Base-by-base conservation (phyloP, 2,113 vertebrate species). In the Syngnathus scovelli region DNA sequence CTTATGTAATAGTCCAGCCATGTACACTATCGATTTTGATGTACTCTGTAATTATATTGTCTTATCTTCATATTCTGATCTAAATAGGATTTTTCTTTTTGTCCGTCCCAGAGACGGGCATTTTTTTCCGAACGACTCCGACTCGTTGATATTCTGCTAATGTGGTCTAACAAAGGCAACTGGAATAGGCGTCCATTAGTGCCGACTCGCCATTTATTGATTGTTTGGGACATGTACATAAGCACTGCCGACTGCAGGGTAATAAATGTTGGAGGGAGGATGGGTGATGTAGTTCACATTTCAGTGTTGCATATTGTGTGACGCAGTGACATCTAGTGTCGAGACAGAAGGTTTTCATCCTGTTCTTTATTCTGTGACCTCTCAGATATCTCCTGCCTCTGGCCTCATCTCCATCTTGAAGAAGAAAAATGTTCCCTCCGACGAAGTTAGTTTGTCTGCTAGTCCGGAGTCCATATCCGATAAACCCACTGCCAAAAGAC, bases 391-490 rank as follows among this genome's bases (percentile, higher is more conserved):
- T 49, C 95, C 94, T 49, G 87, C 92, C 0, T 91, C 93, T 77
- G 95, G 95, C 2, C 78, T 98, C 68, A 93, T 98, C 51, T 99
- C 97, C 54, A 99, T 99, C 83, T 77, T 99, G 64, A 99, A 99
- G 90, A 98, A 94, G 80, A 91, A 92, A 66, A 70, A 7, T 6
- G 66, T 78, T 33, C 61, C 63, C 69, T 46, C 71, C 37, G 90
- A 73, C 27, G 83, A 86, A 37, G 39, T 80, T 43, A 85, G 87
- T 64, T 86, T 87, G 61, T 87, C 87, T 68, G 23, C 46, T 81
- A 74, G 69, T 78, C 77, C 90, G 76, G 68, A 87, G 82, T 49
- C 68, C 5, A 69, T 0, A 66, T 87, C 87, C 21, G 87, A 90
- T 56, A 95, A 87, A 78, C 77, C 88, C 33, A 43, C 70, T 21